These are phyloP conservation scores for Sebastiscus albofasciatus DNA, from an alignment of 2,797 vertebrate genomes.

Conservation along the genomic window DNA sequence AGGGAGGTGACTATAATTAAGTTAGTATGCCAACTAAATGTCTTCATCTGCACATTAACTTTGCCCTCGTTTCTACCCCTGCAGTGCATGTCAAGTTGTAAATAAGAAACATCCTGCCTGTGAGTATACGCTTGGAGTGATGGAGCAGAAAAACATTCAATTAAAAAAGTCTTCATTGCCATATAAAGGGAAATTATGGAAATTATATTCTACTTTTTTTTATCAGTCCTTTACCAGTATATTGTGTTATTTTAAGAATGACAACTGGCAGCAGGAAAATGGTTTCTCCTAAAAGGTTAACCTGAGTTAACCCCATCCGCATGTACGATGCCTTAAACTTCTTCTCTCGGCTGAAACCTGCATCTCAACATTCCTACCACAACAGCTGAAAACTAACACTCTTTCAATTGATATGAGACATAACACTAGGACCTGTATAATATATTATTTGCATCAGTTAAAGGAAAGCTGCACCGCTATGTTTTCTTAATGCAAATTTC, in stretches of 20 bases:
- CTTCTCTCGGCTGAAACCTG: background rate
- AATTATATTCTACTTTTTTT: background rate
- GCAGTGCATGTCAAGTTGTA: background rate
- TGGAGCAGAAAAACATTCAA: background rate
- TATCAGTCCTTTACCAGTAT: background rate
- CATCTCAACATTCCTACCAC: background rate
- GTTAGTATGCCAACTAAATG: slow-evolving; percentile 43
- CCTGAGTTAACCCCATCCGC: background rate
- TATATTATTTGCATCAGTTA: background rate
- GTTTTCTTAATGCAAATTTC: background rate
- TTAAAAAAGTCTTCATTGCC: background rate
- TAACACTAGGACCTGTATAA: background rate
- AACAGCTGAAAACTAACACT: background rate
- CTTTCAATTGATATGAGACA: background rate
- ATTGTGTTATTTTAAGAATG: background rate
- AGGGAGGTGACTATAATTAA: slow-evolving; percentile 53
- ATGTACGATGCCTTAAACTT: background rate
- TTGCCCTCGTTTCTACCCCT: background rate
- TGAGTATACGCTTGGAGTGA: background rate
- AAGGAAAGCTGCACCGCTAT: background rate
- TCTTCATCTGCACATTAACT: slow-evolving; percentile 35
- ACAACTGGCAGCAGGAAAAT: background rate
- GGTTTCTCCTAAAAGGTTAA: background rate
- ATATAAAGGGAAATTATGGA: background rate
- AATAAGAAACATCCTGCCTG: background rate